A percentile compares a stretch with the other conserved stretches of the same genome.
Conservation (phyloP, 2,888 invertebrate genomes). For the Phaedon cochleariae region DNA sequence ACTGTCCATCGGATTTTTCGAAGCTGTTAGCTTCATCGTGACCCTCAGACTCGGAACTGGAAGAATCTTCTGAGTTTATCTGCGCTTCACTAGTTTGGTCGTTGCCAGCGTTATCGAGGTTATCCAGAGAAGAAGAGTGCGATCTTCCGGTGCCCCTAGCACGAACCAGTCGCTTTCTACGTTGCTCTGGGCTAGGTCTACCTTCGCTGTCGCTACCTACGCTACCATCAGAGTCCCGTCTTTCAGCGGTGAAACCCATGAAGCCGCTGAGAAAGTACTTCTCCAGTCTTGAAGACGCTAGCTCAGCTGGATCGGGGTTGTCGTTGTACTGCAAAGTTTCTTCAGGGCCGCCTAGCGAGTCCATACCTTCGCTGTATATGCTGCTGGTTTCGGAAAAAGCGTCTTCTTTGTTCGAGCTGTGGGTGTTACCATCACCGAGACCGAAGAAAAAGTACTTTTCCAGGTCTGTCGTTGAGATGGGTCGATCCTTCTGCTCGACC, state of each 20-base stretch:
- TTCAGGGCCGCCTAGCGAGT: constrained; percentile 72
- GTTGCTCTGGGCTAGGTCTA: constrained; percentile 85
- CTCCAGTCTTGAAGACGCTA: constrained; percentile 85
- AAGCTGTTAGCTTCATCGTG: constrained; percentile 73
- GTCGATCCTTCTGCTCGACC: constrained; percentile 76
- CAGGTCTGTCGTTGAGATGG: constrained; percentile 81
- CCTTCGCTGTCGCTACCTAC: constrained; percentile 93
- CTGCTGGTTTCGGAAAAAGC: constrained; percentile 84
- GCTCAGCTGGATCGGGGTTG: constrained; percentile 71
- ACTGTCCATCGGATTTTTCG: constrained; percentile 77
- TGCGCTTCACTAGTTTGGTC: constrained; percentile 59
- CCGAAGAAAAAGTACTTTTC: constrained; percentile 93
- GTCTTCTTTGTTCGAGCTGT: constrained; percentile 67
- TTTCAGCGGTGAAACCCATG: constrained; percentile 81
- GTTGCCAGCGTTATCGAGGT: constrained; percentile 66
- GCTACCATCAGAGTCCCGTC: constrained; percentile 83
- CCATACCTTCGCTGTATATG: constrained; percentile 84
- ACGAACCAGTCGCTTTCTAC: constrained; percentile 81
- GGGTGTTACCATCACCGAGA: constrained; percentile 72
- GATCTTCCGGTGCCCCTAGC: constrained; percentile 85
- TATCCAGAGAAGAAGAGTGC: constrained; percentile 83
- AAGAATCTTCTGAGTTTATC: constrained; percentile 68
- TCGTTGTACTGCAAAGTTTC: constrained; percentile 56
- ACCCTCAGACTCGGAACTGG: constrained; percentile 79
- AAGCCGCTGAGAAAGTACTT: constrained; percentile 90